Evolutionary conservation across 2,888 invertebrate genomes (phyloP).

Genomic region (Lycaena phlaeas): DNA sequence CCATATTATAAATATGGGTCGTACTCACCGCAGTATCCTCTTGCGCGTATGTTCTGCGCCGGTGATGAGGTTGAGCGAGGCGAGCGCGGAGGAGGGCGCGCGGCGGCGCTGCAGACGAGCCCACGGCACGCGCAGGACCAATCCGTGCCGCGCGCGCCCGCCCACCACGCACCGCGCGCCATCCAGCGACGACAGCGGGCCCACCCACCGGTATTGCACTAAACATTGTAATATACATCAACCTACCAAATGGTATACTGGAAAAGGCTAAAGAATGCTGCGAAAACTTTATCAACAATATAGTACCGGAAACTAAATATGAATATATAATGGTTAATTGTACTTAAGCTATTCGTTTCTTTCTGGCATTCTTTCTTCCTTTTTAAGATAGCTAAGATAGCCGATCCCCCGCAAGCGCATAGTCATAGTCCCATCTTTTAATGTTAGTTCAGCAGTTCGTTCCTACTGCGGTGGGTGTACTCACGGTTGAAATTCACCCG

Average conservation of each 20-base stretch:
- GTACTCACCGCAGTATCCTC: slow-evolving; percentile 46
- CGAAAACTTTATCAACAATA: no score
- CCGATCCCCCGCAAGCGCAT: no score
- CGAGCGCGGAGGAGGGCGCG: slow-evolving; percentile 32
- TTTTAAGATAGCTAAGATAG: no score
- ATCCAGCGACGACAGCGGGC: slow-evolving; percentile 23
- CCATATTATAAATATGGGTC: no score
- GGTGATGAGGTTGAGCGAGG: slow-evolving; percentile 46
- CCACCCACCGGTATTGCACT: slow-evolving; percentile 49
- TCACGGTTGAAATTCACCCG: slow-evolving; percentile 46
- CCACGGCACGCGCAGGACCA: slow-evolving; percentile 42
- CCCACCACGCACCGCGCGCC: slow-evolving; percentile 35
- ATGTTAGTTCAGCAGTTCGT: no score
- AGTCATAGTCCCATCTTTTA: no score
- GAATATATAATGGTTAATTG: no score
- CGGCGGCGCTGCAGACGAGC: slow-evolving; percentile 39
- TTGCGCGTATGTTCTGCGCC: slow-evolving; percentile 45
- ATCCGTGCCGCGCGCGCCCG: slow-evolving; percentile 31
- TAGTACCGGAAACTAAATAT: no score
- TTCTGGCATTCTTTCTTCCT: no score
- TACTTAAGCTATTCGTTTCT: no score
- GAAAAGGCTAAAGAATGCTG: no score
- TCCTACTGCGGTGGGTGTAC: slow-evolving; percentile 15
- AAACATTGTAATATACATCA: slow-evolving; percentile 11
- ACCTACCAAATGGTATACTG: no score